Evolutionary conservation across 1,140 invertebrate species (phyloP).

Genomic region (Pygmarrhopalites habei): DNA sequence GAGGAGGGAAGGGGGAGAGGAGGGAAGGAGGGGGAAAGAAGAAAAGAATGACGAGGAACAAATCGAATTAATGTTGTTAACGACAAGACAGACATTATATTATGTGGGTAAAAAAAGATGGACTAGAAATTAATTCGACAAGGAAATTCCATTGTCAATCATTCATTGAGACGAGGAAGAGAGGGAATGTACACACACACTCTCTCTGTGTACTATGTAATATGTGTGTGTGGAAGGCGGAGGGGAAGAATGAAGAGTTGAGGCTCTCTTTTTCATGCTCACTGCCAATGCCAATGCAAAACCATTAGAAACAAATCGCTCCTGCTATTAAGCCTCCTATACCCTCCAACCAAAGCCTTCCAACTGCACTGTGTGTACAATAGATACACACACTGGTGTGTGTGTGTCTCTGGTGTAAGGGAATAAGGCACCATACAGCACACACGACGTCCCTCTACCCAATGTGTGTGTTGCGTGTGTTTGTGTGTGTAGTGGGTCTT

Average conservation of each 20-base stretch:
- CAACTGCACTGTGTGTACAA: not conserved
- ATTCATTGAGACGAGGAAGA: slow-evolving; percentile 34
- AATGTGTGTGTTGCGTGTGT: too few relatives aligned
- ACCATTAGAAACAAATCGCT: slow-evolving; percentile 32
- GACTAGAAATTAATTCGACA: slow-evolving; percentile 40
- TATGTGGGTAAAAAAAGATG: not conserved
- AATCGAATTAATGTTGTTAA: slow-evolving; percentile 30
- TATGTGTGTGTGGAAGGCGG: slow-evolving; percentile 17
- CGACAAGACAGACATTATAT: slow-evolving; percentile 20
- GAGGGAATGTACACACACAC: too few relatives aligned
- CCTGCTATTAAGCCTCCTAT: slow-evolving; percentile 21
- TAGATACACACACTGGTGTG: not conserved
- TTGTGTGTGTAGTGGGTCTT: not conserved
- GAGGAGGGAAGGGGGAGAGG: too few relatives aligned
- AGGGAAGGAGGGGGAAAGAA: too few relatives aligned
- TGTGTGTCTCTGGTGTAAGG: too few relatives aligned
- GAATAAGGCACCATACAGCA: not conserved
- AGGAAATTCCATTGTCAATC: slow-evolving; percentile 41
- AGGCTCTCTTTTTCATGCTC: slow-evolving; percentile 9
- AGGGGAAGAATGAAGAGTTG: slow-evolving; percentile 21
- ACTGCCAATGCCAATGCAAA: slow-evolving; percentile 24
- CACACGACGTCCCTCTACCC: not conserved
- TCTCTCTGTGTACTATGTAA: too few relatives aligned
- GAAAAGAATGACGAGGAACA: slow-evolving; percentile 29
- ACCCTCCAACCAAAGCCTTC: not conserved